Conservation (phyloP, 1,140 invertebrate species). For the Anadara kagoshimensis region DNA sequence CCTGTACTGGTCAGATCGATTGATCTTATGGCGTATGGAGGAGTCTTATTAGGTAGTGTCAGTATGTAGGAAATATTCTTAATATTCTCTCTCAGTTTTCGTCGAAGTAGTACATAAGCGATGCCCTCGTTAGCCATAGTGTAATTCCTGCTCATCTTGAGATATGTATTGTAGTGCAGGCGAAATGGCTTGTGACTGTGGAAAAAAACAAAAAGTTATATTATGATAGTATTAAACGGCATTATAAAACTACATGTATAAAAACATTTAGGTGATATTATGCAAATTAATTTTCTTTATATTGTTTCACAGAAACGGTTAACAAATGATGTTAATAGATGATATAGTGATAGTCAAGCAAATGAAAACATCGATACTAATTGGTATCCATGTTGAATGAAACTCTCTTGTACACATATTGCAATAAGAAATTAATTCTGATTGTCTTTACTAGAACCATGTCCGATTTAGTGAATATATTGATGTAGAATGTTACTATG, state of each 20-base stretch:
- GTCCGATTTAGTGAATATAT: too few species aligned
- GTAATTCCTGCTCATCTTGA: slow-evolving; percentile 35
- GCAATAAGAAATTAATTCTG: not conserved
- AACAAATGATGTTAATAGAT: not conserved
- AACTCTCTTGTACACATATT: not conserved
- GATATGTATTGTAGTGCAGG: slow-evolving; percentile 46
- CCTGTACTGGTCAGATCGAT: slow-evolving; percentile 53
- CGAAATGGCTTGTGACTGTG: slow-evolving; percentile 33
- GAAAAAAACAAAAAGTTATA: not conserved
- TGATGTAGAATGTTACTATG: not conserved
- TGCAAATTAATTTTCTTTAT: not conserved
- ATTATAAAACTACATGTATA: not conserved
- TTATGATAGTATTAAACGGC: not conserved
- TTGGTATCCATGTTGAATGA: not conserved
- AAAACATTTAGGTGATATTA: not conserved
- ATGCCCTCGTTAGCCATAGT: slow-evolving; percentile 35
- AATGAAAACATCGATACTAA: not conserved
- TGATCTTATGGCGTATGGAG: slow-evolving; percentile 40
- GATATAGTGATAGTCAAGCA: not conserved
- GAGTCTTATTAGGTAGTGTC: slow-evolving; percentile 47
- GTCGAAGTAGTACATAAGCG: slow-evolving; percentile 39
- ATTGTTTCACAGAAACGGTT: not conserved
- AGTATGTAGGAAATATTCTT: slow-evolving; percentile 40
- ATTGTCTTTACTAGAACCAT: too few species aligned
- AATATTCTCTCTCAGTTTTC: slow-evolving; percentile 35